Percentiles rank a stretch among this genome's conserved stretches.
Conservation (phyloP, 2,113 vertebrate species). For the Uria aalge region DNA sequence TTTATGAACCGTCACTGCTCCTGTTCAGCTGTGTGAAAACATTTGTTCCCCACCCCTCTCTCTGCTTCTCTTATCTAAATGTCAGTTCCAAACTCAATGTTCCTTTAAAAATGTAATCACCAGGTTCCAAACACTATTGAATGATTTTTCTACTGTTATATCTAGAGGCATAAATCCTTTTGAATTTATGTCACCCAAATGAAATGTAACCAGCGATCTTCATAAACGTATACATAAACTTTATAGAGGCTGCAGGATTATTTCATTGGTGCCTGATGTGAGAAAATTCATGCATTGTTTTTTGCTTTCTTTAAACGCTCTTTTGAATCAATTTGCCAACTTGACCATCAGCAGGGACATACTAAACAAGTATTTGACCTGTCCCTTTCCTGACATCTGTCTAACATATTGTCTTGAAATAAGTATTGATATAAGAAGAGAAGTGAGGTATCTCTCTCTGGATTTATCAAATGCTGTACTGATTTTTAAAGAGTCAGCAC, state of each 20-base stretch:
- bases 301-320: not conserved
- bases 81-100: constrained; percentile 51
- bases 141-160: constrained; percentile 39
- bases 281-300: not conserved
- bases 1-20: not conserved
- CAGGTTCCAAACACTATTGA: constrained; percentile 39
- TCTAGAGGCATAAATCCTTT: constrained; percentile 50
- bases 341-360: not conserved
- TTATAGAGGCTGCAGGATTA: not conserved
- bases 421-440: not conserved
- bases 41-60: not conserved
- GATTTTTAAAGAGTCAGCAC: constrained; percentile 20
- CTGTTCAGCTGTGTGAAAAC: constrained; percentile 29
- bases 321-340: not conserved
- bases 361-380: not conserved
- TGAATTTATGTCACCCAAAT: constrained; percentile 35
- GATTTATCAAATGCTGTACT: not conserved
- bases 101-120: constrained; percentile 66
- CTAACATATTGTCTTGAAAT: constrained; percentile 4
- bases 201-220: constrained; percentile 22
- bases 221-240: not conserved
- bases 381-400: not conserved
- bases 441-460: not conserved
- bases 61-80: constrained; percentile 49
- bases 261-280: not conserved